Evolutionary conservation across 2,113 vertebrate genomes (phyloP), one percentile per base, ranked within the genome.

Genomic region (Burhinus bistriatus): DNA sequence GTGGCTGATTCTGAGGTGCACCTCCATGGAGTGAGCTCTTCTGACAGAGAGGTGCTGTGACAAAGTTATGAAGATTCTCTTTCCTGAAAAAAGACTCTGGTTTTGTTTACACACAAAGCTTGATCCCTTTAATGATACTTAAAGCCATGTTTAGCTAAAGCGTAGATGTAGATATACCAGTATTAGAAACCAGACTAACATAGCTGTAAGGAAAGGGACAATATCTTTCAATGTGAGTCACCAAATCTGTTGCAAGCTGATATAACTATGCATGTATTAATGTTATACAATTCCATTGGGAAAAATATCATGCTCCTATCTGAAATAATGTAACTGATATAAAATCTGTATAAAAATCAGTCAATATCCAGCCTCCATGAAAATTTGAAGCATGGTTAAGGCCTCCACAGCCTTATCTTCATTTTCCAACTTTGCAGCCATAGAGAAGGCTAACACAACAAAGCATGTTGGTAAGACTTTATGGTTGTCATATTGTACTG

Each of bases 381-480:
- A 88, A 87, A 92, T 38, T 3, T 44, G 30, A 87, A 76, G 18
- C 20, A 81, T 8, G 47, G 40, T 32, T 86, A 90, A 89, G 57
- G 22, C 25, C 1, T 8, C 34, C 47, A 87, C 14, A 69, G 10
- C 29, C 22, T 87, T 95, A 79, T 78, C 61, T 87, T 89, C 6
- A 79, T 61, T 95, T 89, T 52, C 58, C 26, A 76, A 79, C 36
- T 84, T 87, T 52, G 17, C 47, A 87, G 65, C 18, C n/a, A 45
- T 3, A 57, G 21, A 68, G 57, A 66, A 84, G 34, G 12, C 29
- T 79, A 38, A 52, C 32, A 89, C 65, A 95, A 79, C 65, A 68
- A 94, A 95, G 27, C 9, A 52, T 76, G 40, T 76, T 79, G 83
- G 91, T 95, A 83, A 72, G 91, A 85, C 30, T 83, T 91, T 87